Evolutionary conservation across 1,140 invertebrate genomes (phyloP), one percentile per base, ranked within the genome.

Genomic region (Luehdorfia chinensis): DNA sequence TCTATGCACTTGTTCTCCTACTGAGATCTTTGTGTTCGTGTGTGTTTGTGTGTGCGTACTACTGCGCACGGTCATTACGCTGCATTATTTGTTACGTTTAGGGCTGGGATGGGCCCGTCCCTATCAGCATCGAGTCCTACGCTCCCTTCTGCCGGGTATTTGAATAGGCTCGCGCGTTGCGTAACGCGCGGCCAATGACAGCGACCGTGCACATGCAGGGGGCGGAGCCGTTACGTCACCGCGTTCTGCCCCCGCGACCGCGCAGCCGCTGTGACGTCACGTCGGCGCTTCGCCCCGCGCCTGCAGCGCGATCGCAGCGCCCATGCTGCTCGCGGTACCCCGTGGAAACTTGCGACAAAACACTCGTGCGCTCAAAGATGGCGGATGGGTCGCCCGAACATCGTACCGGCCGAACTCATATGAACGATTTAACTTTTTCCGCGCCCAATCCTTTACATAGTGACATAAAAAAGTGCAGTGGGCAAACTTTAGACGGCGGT

Each of bases 361-460:
- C 83, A 84, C 73, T 85, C 76, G 77, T 65, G 75, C 77, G 71
- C 76, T 84, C 73, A 83, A 87, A 86, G 78, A 88, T 88, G 87
- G 84, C 84, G 85, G 84, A 87, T 83, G 85, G 83, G 78, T 84
- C 77, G 75, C 62, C 69, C 52, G 72, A 72, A 48, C 56, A 68
- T 45, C 63, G 75, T 47, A 60, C 66, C 66, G 72, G 59, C 54
- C 71, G 67, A 68, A 63, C 66, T 66, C 72, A 68, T 78, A 65
- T 72, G 63, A 68, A 78, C 57, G 62, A 84, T 72, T 75, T 75
- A 84, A 85, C 79, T 85, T 85, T 85, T 81, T 78, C 72, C 78
- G 83, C 70, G 67, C 47, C 66, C 54, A 68, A 76, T 59, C 61
- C 69, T 47, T 65, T 59, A 73, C 63, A 61, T 68, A 55, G 80